Evolutionary conservation across 2,888 invertebrate genomes (phyloP).

Genomic region (Boloria euphrosyne): DNA sequence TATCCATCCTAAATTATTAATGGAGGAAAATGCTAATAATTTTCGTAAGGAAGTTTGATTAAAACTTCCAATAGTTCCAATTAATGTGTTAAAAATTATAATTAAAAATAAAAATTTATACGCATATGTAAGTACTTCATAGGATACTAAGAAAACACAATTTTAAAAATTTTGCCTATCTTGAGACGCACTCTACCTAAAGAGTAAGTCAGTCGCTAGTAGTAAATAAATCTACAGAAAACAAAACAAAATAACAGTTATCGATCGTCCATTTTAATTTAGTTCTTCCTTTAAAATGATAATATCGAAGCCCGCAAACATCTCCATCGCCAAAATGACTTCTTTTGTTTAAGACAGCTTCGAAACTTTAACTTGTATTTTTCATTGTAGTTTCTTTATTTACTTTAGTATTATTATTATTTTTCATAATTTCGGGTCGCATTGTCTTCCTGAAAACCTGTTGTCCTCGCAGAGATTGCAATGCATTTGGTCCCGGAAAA

Average conservation of each 20-base stretch:
- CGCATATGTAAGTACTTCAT: too few relatives aligned
- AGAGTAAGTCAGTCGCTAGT: neutral
- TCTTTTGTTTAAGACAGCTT: constrained; percentile 11
- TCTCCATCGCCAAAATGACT: constrained; percentile 15
- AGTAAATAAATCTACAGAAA: neutral
- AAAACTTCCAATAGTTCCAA: too few relatives aligned
- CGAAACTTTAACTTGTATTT: constrained; percentile 5
- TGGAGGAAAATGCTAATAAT: too few relatives aligned
- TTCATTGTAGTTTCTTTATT: constrained; percentile 16
- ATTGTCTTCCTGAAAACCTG: constrained; percentile 2
- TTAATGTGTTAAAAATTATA: too few relatives aligned
- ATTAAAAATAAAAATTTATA: too few relatives aligned
- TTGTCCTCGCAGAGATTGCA: neutral
- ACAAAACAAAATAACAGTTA: neutral
- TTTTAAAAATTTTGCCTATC: too few relatives aligned
- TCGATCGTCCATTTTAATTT: constrained; percentile 10
- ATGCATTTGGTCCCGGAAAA: constrained; percentile 5
- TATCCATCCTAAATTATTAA: too few relatives aligned
- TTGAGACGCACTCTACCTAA: too few relatives aligned
- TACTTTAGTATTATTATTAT: constrained; percentile 6
- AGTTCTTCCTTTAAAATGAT: neutral
- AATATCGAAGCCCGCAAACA: constrained; percentile 6
- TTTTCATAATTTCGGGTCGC: constrained; percentile 11
- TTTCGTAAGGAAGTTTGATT: too few relatives aligned
- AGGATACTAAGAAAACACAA: too few relatives aligned